Conservation (phyloP, 2,113 vertebrate species). For the Rynchops niger region DNA sequence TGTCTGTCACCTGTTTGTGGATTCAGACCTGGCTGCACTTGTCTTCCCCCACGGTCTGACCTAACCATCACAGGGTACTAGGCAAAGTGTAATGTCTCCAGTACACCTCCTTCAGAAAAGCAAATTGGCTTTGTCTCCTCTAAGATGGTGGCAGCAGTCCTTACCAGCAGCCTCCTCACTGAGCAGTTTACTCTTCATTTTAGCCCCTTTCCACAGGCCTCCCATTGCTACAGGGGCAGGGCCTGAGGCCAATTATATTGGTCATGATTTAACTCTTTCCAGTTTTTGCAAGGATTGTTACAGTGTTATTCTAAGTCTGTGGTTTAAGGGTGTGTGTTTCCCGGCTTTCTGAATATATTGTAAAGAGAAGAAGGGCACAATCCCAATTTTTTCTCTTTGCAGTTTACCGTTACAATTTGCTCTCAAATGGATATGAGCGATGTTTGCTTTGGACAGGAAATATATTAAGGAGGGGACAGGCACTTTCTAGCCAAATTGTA, state of each 20-base stretch:
- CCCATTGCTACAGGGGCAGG: not conserved
- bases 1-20: not conserved
- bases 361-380: not conserved
- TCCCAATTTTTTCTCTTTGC: not conserved
- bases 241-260: not conserved
- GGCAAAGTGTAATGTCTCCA: not conserved
- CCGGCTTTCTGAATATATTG: not conserved
- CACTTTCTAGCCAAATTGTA: not conserved
- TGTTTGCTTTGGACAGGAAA: constrained; percentile 10
- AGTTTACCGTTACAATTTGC: not conserved
- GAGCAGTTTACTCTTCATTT: not conserved
- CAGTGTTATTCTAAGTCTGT: not conserved
- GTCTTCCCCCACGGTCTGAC: not conserved
- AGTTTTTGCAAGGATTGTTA: not conserved
- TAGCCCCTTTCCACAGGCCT: not conserved
- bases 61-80: not conserved
- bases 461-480: not conserved
- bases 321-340: not conserved
- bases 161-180: not conserved
- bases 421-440: not conserved
- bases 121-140: not conserved
- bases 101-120: not conserved
- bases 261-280: not conserved
- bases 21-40: not conserved
- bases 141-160: not conserved